Conservation (phyloP, 2,113 vertebrate species). For the Corythornis cristatus region DNA sequence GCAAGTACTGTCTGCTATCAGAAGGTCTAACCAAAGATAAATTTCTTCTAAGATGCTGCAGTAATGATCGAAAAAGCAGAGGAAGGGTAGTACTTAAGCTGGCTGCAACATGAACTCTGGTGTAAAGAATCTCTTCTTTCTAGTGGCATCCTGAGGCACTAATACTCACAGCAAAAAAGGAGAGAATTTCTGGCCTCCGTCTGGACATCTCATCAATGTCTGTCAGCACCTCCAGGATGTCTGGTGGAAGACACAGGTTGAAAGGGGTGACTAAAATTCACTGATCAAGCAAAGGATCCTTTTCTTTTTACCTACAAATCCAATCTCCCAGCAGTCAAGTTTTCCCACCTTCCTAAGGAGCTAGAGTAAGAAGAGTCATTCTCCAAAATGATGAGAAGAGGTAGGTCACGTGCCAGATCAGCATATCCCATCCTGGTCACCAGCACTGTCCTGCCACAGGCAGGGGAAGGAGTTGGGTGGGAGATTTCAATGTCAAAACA, state of each 20-base stretch:
- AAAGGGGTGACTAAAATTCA: background rate
- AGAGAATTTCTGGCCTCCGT: slow-evolving; percentile 92
- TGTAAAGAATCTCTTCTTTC: background rate
- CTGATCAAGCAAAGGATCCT: background rate
- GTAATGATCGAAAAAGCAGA: background rate
- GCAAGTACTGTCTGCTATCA: background rate
- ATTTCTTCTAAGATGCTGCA: background rate
- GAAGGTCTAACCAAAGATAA: background rate
- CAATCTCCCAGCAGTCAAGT: background rate
- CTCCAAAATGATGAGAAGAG: background rate
- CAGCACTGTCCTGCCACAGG: background rate
- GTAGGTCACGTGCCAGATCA: background rate
- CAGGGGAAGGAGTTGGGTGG: background rate
- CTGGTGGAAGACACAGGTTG: slow-evolving; percentile 66
- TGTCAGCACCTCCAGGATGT: slow-evolving; percentile 91
- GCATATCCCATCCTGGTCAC: background rate
- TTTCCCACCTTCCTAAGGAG: background rate
- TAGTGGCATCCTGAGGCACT: background rate
- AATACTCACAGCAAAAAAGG: slow-evolving; percentile 91
- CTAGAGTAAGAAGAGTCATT: background rate
- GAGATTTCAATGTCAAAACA: background rate
- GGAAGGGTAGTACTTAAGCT: background rate
- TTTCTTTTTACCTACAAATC: background rate
- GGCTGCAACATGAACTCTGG: background rate
- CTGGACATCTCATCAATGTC: slow-evolving; percentile 98